Evolutionary conservation across 2,797 vertebrate species (phyloP).

Genomic region (Euthynnus affinis): DNA sequence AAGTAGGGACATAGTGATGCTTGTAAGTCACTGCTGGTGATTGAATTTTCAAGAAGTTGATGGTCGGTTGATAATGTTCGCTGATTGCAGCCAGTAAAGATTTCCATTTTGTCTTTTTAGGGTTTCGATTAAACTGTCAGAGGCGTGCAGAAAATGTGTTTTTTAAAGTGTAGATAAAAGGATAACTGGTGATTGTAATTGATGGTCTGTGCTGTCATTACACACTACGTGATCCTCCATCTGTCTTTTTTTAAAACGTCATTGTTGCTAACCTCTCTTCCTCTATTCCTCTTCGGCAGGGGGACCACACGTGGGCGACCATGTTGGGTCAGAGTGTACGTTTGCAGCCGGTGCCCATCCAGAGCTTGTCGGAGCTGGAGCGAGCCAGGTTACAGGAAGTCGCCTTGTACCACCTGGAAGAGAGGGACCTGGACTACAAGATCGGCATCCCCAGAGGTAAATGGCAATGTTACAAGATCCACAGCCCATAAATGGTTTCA

Average conservation of each 20-base stretch:
- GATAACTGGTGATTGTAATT: background rate
- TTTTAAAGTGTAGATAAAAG: constrained; percentile 1
- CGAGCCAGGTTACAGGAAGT: constrained; percentile 91
- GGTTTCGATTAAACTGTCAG: background rate
- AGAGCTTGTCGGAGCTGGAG: constrained; percentile 94
- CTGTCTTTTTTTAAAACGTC: background rate
- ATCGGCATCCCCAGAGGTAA: constrained; percentile 88
- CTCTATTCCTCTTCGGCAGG: constrained; percentile 63
- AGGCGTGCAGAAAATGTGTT: background rate
- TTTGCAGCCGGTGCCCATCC: constrained; percentile 89
- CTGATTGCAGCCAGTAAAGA: constrained; percentile 11
- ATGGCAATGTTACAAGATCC: background rate
- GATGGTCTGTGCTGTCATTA: background rate
- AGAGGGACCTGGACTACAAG: constrained; percentile 83
- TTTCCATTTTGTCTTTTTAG: background rate
- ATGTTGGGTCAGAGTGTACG: constrained; percentile 83
- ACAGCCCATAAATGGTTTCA: background rate
- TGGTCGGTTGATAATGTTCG: constrained; percentile 40
- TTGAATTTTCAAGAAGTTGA: constrained; percentile 22
- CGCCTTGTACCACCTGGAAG: constrained; percentile 87
- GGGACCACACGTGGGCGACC: constrained; percentile 77
- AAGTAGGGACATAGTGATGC: too few relatives aligned
- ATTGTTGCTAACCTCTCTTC: background rate
- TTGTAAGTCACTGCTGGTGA: background rate
- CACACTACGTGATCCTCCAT: rapidly evolving